phyloP scores from a whole-genome alignment of 2,113 vertebrate genomes.

The Pelmatolapia mariae region DNA sequence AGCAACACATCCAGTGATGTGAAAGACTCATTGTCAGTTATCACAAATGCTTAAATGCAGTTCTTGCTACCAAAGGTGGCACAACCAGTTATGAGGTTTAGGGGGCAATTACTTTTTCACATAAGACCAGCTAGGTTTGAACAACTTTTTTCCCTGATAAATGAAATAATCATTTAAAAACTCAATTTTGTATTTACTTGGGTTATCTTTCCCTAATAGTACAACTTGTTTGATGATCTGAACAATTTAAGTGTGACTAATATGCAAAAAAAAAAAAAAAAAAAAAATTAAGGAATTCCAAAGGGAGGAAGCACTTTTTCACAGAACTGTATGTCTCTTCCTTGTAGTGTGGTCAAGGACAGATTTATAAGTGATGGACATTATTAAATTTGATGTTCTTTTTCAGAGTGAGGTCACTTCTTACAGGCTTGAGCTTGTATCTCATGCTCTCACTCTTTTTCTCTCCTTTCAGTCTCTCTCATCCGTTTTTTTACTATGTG shows the following conservation, averaged over 20 bases:
- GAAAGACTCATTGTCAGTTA: background rate
- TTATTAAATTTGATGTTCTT: background rate
- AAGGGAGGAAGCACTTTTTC: background rate
- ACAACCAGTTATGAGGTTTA: background rate
- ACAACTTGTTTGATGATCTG: background rate
- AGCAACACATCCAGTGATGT: background rate
- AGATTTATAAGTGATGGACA: background rate
- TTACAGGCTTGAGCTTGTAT: background rate
- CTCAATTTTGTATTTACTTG: background rate
- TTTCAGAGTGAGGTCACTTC: background rate
- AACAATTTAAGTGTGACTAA: background rate
- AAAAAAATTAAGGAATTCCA: background rate
- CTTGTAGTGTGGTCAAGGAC: background rate
- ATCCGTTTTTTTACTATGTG: background rate
- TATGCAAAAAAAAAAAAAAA: background rate
- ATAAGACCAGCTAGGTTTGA: background rate
- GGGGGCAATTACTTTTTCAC: background rate
- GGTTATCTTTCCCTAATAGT: background rate
- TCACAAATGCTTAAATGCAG: background rate
- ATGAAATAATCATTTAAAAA: background rate
- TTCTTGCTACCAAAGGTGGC: background rate
- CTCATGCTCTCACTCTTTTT: background rate
- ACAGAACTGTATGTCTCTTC: background rate
- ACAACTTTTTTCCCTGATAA: background rate
- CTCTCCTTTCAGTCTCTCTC: background rate